phyloP scores from a whole-genome alignment of 2,797 vertebrate species.

The Centroberyx gerrardi region DNA sequence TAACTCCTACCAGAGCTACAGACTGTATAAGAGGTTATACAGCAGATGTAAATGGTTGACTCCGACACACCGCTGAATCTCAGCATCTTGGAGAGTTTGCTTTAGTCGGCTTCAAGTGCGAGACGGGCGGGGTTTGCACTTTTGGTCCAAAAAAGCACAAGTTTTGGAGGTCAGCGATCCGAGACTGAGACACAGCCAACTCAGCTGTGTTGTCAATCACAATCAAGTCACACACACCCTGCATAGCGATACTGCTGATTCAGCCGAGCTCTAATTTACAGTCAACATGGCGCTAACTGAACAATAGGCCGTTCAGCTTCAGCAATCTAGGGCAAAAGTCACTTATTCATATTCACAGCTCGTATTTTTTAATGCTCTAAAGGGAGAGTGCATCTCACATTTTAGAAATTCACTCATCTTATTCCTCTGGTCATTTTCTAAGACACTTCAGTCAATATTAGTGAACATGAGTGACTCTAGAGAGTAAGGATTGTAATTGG shows the following conservation, averaged over 20 bases:
- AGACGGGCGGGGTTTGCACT: not conserved
- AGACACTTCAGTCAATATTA: not conserved
- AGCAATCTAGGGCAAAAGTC: constrained; percentile 27
- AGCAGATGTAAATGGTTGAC: not conserved
- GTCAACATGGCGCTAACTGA: constrained; percentile 59
- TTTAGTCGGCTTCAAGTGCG: not conserved
- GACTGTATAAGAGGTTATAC: not conserved
- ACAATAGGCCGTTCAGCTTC: constrained; percentile 16
- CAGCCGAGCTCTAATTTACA: constrained; percentile 71
- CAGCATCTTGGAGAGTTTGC: not conserved
- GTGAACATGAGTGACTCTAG: constrained; percentile 5
- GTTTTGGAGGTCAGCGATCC: constrained; percentile 42
- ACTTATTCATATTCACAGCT: constrained; percentile 4
- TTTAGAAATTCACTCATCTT: not conserved
- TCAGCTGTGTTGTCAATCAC: constrained; percentile 52
- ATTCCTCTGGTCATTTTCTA: not conserved
- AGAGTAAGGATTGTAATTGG: not conserved
- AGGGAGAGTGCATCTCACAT: not conserved
- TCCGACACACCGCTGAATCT: not conserved
- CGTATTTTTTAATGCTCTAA: not conserved
- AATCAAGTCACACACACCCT: constrained; percentile 36
- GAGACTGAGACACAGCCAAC: constrained; percentile 27
- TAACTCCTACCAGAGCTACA: not conserved
- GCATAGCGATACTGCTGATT: constrained; percentile 46
- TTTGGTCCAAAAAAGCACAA: not conserved